Base-by-base conservation (phyloP, 1,140 invertebrate genomes). In the Ladona fulva region DNA sequence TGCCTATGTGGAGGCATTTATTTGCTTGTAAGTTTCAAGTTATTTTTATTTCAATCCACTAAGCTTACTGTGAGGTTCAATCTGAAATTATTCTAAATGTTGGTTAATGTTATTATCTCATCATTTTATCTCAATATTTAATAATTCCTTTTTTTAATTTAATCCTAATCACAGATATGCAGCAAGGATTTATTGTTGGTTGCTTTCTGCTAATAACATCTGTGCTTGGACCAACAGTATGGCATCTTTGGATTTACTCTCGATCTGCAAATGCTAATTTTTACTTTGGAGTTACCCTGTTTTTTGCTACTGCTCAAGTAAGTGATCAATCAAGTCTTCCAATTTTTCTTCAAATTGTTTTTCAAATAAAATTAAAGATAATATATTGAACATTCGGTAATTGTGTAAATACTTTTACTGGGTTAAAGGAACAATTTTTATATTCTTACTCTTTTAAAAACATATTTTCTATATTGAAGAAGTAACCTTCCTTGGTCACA, bases 231-330 rank as follows among this genome's bases (percentile, higher is more conserved):
- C 97, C 97, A 0, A 94, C 97, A 29, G 91, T 99, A 24, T 99
- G 96, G 94, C 93, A 99, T 85, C 89, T 99, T 22, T 99, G 98
- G 98, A 97, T 99, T 77, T 97, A 98, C 84, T 93, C 94, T 24
- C 94, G 97, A 78, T 98, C 97, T 75, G 98, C 97, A 22, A 99
- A 99, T 90, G 97, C 98, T 0, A 99, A 99, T 86, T 99, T 99
- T 83, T 99, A 98, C 86, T 99, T 99, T 87, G 97, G 97, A 12
- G 95, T 98, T 8, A 98, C 97, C 0, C 87, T 99, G 42, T 95
- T 95, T 0, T 99, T 97, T 87, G 95, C 93, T 29, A 94, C 95
- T 75, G 96, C 96, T 78, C 90, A 92, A 86, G 90, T 91, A 85
- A 83, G 52, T 75, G 25, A 24, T 77, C 25, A 77, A 14, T 44